Evolutionary conservation across 1,140 invertebrate species (phyloP).

Genomic region (Meteorus sp.): DNA sequence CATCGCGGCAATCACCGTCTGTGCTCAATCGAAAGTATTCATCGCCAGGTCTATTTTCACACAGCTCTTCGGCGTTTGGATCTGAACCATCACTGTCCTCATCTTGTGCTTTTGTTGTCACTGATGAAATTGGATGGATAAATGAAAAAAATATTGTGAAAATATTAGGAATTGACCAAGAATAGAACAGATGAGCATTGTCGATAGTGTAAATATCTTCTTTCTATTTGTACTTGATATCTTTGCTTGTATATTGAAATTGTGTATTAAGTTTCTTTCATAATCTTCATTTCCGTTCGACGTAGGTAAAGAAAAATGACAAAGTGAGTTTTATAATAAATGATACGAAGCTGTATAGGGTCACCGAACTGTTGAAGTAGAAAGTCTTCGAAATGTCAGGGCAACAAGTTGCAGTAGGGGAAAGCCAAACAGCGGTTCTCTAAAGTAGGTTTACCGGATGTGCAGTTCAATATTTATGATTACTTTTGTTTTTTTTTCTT

Average conservation of each 20-base stretch:
- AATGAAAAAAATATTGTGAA: background rate
- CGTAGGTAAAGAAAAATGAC: no score
- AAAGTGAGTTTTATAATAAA: no score
- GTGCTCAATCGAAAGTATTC: conserved; percentile 86
- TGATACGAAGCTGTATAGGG: no score
- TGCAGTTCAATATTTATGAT: background rate
- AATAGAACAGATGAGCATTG: conserved; percentile 6
- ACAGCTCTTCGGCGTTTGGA: conserved; percentile 79
- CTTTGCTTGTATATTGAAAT: no score
- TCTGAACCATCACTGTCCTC: conserved; percentile 70
- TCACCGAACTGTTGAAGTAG: conserved; percentile 51
- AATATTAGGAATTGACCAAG: no score
- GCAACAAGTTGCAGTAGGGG: conserved; percentile 37
- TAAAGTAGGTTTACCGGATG: conserved; percentile 36
- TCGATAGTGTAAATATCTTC: no score
- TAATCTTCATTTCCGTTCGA: no score
- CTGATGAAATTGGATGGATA: conserved; percentile 31
- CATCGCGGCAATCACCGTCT: conserved; percentile 87
- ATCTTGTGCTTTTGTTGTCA: conserved; percentile 60
- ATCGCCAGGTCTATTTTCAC: conserved; percentile 80
- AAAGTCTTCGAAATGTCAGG: conserved; percentile 58
- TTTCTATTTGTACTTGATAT: no score
- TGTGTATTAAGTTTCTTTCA: no score
- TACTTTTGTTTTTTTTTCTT: conserved; percentile 14
- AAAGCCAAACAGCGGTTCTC: conserved; percentile 48